A percentile compares a stretch with the other conserved stretches of the same genome.
Evolutionary conservation across 2,888 invertebrate genomes (phyloP).

Genomic region (Encarsia formosa): DNA sequence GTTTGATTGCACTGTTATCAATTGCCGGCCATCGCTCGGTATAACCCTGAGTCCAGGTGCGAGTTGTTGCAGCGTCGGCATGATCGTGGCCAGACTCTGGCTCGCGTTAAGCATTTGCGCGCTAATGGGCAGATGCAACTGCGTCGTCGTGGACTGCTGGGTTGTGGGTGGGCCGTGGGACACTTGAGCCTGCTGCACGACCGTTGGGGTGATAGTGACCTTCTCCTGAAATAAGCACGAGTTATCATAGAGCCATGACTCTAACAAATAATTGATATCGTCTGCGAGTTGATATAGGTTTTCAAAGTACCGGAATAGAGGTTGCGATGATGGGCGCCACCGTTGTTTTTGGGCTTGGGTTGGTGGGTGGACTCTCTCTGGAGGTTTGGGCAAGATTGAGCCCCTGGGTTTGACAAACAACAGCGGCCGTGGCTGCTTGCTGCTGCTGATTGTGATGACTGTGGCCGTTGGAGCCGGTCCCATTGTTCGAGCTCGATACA

Average conservation of each 20-base stretch:
- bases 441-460: constrained; percentile 21
- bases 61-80: constrained; percentile 48
- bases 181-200: constrained; percentile 31
- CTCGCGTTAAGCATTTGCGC: constrained; percentile 48
- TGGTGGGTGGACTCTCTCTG: constrained; percentile 48
- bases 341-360: no score
- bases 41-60: constrained; percentile 46
- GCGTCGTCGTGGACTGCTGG: constrained; percentile 30
- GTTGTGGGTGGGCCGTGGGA: constrained; percentile 27
- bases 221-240: constrained; percentile 10
- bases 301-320: no score
- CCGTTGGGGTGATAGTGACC: constrained; percentile 38
- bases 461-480: constrained; percentile 33
- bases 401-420: constrained; percentile 48
- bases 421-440: constrained; percentile 45
- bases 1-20: constrained; percentile 47
- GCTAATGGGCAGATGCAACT: constrained; percentile 46
- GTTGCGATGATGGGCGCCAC: no score
- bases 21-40: constrained; percentile 45
- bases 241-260: not conserved
- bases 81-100: constrained; percentile 47
- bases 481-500: constrained; percentile 31
- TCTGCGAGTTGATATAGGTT: not conserved
- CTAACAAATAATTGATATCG: not conserved
- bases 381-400: constrained; percentile 42